Conservation (phyloP, 2,888 invertebrate species). For the Lasioglossum marginatum region DNA sequence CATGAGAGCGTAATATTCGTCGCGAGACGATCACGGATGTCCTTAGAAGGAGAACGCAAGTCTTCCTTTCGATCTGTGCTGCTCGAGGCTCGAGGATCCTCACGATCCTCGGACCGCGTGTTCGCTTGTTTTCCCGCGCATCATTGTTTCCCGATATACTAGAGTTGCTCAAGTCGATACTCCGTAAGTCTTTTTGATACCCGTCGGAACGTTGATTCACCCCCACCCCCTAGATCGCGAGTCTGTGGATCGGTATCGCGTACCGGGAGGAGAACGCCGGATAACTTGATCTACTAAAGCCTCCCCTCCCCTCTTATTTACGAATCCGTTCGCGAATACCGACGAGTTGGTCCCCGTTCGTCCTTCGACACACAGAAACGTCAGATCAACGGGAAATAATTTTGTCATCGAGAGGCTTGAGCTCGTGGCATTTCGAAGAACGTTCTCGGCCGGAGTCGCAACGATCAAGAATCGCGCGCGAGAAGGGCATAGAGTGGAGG, state of each 20-base stretch:
- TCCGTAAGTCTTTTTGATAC: conserved; percentile 24
- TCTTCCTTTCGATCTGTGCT: conserved; percentile 66
- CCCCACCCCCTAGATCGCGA: not conserved
- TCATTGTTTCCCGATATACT: conserved; percentile 31
- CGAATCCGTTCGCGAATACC: not conserved
- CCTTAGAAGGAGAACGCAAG: conserved; percentile 53
- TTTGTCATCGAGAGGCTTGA: not conserved
- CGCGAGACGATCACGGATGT: conserved; percentile 20
- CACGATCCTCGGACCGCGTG: not conserved
- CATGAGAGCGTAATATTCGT: not conserved
- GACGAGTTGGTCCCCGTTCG: conserved; percentile 5
- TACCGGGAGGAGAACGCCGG: conserved; percentile 17
- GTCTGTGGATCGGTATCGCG: conserved; percentile 28
- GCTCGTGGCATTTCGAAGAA: conserved; percentile 27
- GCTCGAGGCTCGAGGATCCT: conserved; percentile 42
- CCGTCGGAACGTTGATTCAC: conserved; percentile 22
- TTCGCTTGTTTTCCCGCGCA: conserved; percentile 27
- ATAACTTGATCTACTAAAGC: not conserved
- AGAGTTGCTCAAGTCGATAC: conserved; percentile 47
- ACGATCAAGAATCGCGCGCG: conserved; percentile 32
- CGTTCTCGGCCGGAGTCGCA: conserved; percentile 10
- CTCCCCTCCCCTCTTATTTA: not conserved
- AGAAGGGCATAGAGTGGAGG: conserved; percentile 36
- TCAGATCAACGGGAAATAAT: not conserved
- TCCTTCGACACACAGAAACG: conserved; percentile 20